Percentiles rank a stretch among this genome's conserved stretches.
These are phyloP conservation scores for Spheniscus humboldti DNA, from an alignment of 2,797 vertebrate genomes.

Conservation along the genomic window DNA sequence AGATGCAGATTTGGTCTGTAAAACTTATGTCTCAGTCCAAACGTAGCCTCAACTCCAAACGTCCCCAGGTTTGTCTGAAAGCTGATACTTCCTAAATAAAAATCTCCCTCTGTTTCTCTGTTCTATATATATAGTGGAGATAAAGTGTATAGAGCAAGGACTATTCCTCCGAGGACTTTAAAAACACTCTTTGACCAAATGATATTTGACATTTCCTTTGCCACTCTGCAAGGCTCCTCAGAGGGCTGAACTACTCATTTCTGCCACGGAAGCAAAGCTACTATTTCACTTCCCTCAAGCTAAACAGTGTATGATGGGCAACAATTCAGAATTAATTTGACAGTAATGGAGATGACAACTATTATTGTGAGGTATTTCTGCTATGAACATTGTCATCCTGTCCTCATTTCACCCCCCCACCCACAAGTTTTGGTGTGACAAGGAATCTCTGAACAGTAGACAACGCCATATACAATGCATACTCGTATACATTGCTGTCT, in stretches of 20 bases:
- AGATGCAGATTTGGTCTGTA: neutral
- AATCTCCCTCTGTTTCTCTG: neutral
- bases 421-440: neutral
- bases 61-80: neutral
- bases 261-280: neutral
- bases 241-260: neutral
- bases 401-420: neutral
- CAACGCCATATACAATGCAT: neutral
- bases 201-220: conserved; percentile 27
- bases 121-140: neutral
- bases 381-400: neutral
- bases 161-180: neutral
- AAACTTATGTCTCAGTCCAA: neutral
- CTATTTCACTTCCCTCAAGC: conserved; percentile 22
- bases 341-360: conserved; percentile 44
- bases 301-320: conserved; percentile 18
- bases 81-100: neutral
- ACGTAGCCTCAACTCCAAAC: neutral
- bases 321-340: conserved; percentile 58
- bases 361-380: conserved; percentile 43
- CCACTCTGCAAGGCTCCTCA: neutral
- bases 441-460: neutral
- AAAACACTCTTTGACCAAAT: conserved; percentile 8
- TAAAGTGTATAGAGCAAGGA: neutral
- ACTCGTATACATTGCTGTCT: neutral